phyloP scores from a whole-genome alignment of 2,113 vertebrate species.

The Leptocoma aspasia region DNA sequence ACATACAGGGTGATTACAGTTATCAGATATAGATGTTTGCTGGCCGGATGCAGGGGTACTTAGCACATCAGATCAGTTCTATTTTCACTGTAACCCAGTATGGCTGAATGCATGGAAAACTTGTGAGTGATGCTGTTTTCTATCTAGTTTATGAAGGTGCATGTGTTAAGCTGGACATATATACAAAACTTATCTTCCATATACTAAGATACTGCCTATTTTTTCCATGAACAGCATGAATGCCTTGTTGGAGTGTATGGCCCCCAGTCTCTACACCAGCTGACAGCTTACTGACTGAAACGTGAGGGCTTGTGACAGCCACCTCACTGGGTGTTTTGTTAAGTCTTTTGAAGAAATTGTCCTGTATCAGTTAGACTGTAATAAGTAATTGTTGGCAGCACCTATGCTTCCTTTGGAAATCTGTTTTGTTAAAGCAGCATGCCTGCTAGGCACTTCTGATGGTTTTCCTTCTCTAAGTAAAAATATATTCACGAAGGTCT shows the following conservation, averaged over 20 bases:
- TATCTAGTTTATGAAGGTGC: neutral
- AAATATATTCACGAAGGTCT: neutral
- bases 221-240: neutral
- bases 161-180: neutral
- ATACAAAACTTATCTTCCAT: neutral
- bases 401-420: neutral
- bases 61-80: neutral
- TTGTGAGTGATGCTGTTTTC: neutral
- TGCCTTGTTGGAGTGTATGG: neutral
- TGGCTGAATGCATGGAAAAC: neutral
- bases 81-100: neutral
- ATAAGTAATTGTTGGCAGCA: neutral
- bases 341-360: neutral
- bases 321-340: neutral
- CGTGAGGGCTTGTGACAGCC: neutral
- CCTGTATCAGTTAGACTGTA: neutral
- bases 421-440: neutral
- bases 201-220: neutral
- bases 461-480: neutral
- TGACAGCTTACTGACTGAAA: neutral
- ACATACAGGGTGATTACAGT: neutral
- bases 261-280: neutral
- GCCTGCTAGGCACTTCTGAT: neutral
- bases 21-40: slow-evolving; percentile 10
- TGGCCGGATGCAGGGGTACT: neutral